Percentiles rank a stretch among this genome's conserved stretches.
These are phyloP conservation scores for Trissolcus japonicus DNA, from an alignment of 2,888 invertebrate genomes.

Conservation along the genomic window DNA sequence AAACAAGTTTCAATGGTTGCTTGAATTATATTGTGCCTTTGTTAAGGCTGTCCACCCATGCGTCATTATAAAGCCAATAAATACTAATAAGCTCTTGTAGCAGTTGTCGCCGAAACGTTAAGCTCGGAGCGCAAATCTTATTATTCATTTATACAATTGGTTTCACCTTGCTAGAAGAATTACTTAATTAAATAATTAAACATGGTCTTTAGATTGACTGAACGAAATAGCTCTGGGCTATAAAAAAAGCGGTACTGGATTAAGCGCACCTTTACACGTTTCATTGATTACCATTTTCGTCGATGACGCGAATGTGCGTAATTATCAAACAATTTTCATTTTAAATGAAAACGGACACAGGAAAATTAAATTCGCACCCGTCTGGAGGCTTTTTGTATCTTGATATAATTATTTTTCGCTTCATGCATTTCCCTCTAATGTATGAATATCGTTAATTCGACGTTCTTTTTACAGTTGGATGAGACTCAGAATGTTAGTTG, in stretches of 20 bases:
- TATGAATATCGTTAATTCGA: neutral
- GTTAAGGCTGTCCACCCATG: constrained; percentile 13
- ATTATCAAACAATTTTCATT: neutral
- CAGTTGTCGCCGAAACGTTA: constrained; percentile 13
- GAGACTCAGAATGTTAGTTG: constrained; percentile 95
- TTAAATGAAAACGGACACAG: neutral
- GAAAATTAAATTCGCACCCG: neutral
- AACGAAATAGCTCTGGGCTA: neutral
- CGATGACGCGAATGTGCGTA: neutral
- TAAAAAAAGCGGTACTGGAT: neutral
- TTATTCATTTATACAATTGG: constrained; percentile 8
- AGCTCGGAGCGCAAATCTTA: neutral
- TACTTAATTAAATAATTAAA: constrained; percentile 1
- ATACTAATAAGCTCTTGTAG: constrained; percentile 17
- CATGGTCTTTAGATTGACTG: neutral
- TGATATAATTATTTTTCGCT: too few relatives aligned
- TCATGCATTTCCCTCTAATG: neutral
- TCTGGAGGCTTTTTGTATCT: neutral
- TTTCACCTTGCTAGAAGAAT: neutral
- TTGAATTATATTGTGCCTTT: constrained; percentile 25
- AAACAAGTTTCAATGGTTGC: constrained; percentile 27
- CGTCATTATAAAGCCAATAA: constrained; percentile 23
- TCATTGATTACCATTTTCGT: constrained; percentile 5
- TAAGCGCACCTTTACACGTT: neutral
- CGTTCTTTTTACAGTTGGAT: constrained; percentile 89